phyloP scores from a whole-genome alignment of 2,797 vertebrate species.

The Clamator glandarius region DNA sequence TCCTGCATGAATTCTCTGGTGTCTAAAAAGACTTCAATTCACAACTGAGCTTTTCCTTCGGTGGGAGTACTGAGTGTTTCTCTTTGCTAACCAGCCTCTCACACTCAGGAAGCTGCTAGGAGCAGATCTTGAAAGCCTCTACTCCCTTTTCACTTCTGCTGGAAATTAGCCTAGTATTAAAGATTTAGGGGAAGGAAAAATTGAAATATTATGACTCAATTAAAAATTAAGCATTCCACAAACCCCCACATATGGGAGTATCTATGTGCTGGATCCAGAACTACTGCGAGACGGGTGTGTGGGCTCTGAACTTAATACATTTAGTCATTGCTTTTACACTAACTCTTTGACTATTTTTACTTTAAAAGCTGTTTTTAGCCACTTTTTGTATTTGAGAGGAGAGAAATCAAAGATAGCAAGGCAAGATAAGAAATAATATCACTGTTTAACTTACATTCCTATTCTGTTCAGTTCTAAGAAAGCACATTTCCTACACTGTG shows the following conservation, averaged over 20 bases:
- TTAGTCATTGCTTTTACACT: conserved; percentile 33
- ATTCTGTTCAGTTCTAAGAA: not conserved
- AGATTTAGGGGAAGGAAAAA: conserved; percentile 10
- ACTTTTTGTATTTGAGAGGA: not conserved
- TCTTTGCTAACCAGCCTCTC: not conserved
- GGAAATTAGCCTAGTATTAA: conserved; percentile 49
- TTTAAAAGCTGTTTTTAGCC: conserved; percentile 16
- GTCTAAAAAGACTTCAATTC: conserved; percentile 8
- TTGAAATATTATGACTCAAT: conserved; percentile 53
- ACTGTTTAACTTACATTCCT: not conserved
- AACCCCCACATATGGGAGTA: conserved; percentile 19
- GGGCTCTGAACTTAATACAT: conserved; percentile 52
- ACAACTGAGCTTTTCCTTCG: not conserved
- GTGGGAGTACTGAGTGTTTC: not conserved
- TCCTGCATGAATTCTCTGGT: not conserved
- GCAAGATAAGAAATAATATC: not conserved
- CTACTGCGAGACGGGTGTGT: not conserved
- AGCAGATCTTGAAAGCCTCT: not conserved
- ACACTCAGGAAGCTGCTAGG: not conserved
- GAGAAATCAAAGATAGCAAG: not conserved
- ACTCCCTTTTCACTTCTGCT: not conserved
- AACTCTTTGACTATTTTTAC: conserved; percentile 13
- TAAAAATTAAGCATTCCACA: conserved; percentile 14
- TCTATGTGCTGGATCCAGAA: not conserved
- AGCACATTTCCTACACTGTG: not conserved